phyloP scores from a whole-genome alignment of 2,888 invertebrate genomes.

The Rotaria socialis region DNA sequence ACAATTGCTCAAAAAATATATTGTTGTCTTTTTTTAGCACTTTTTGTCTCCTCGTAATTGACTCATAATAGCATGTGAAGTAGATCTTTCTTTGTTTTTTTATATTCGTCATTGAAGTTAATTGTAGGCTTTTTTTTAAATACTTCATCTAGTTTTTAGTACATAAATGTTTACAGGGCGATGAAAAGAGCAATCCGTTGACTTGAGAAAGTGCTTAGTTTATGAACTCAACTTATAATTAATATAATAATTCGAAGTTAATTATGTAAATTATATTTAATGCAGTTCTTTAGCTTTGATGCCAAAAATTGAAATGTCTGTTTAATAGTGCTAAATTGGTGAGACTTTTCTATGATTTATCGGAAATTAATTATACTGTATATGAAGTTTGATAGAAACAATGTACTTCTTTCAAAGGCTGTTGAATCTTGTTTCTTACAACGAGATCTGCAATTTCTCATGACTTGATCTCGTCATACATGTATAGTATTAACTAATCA shows the following conservation, averaged over 20 bases:
- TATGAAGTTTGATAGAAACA: neutral
- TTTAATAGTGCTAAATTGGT: neutral
- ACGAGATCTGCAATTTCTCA: too few relatives aligned
- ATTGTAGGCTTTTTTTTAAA: neutral
- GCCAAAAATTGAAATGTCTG: neutral
- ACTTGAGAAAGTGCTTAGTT: neutral
- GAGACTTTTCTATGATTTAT: neutral
- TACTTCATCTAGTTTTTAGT: neutral
- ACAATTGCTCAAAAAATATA: neutral
- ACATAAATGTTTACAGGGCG: neutral
- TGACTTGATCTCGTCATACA: too few relatives aligned
- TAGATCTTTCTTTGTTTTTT: neutral
- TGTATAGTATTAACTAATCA: too few relatives aligned
- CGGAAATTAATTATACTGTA: neutral
- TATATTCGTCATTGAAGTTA: neutral
- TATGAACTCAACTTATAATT: neutral
- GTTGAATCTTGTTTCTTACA: neutral
- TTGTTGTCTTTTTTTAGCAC: neutral
- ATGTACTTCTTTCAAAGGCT: too few relatives aligned
- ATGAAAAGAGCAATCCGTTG: neutral
- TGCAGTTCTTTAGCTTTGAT: too few relatives aligned
- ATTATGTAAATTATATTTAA: neutral
- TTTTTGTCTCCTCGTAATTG: neutral
- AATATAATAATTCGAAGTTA: neutral
- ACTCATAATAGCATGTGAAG: neutral